Base-by-base conservation (phyloP, 2,797 vertebrate genomes). In the Schizopygopsis pylzovi region DNA sequence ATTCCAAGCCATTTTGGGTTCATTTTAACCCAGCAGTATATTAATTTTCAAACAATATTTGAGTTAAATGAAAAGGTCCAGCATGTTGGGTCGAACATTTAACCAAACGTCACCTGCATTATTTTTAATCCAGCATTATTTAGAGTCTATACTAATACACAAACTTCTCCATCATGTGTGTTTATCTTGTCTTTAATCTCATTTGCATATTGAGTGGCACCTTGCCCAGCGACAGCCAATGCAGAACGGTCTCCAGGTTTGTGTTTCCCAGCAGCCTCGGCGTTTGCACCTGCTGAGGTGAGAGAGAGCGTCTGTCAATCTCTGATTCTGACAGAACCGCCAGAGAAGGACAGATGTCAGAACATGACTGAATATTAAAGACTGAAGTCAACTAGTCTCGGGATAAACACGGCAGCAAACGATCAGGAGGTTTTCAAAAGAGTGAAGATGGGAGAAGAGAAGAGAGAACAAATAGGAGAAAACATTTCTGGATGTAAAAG, bases 131-230 rank as follows among this genome's bases (percentile, higher is more conserved):
- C 54, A 56, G 54, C 54, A 22, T 56, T 56, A 59, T 59, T 59
- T n/a, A n/a, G 22, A 59, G 59, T 25, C 59, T 61, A 61, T 37
- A 47, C 11, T 47, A 47, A 72, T 7, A 72, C 41, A 13, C 12
- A 72, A 47, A 72, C 70, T 25, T 47, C 65, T 20, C 16, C 41
- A 47, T 71, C 39, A 45, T n/a, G 70, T 8, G 41, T 63, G 75
- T 41, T 84, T 91, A 88, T 92, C 91, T 82, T 88, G 90, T 93
- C 93, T 88, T 91, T 88, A 90, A 91, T 89, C 92, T 94, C 81
- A 94, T 96, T 95, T 95, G 92, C 94, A 95, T 95, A 92, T 94
- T 93, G 94, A 92, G 91, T 45, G 77, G 79, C 91, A 90, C 92
- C 91, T 89, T 89, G 92, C 92, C 89, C 92, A 90, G 87, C 93